Percentiles rank a stretch among this genome's conserved stretches.
phyloP scores from a whole-genome alignment of 2,797 vertebrate genomes.

The Lagocephalus sceleratus region DNA sequence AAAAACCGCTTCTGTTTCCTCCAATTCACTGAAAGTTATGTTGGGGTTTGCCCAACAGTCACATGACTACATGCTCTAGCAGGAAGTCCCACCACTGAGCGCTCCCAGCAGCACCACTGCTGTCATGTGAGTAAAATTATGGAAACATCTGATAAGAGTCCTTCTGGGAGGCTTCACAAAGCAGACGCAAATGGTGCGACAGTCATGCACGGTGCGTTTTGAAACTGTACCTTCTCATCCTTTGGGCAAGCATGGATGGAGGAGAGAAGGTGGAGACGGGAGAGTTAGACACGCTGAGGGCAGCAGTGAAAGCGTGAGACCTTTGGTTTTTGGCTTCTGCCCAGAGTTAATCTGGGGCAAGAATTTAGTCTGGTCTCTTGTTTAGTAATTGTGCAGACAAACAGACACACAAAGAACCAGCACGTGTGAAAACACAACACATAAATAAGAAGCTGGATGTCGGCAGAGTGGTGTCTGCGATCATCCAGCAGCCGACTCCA shows the following conservation, averaged over 20 bases:
- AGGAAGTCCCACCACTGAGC: too few relatives aligned
- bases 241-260: conserved; percentile 77
- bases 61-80: too few relatives aligned
- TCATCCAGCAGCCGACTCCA: background rate
- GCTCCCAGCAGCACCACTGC: too few relatives aligned
- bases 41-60: too few relatives aligned
- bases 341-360: background rate
- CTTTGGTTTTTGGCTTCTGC: background rate
- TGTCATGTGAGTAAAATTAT: too few relatives aligned
- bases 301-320: conserved; percentile 24
- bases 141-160: background rate
- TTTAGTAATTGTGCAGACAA: conserved; percentile 1
- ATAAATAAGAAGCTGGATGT: conserved; percentile 20
- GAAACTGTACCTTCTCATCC: conserved; percentile 96
- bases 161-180: conserved; percentile 6
- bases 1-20: too few relatives aligned
- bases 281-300: conserved; percentile 56
- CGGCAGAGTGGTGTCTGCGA: conserved; percentile 3
- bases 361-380: background rate
- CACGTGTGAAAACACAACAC: conserved; percentile 16
- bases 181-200: conserved; percentile 1
- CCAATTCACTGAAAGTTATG: too few relatives aligned
- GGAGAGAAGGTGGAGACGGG: conserved; percentile 72
- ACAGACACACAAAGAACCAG: conserved; percentile 28
- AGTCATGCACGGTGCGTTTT: conserved; percentile 32